Evolutionary conservation across 2,888 invertebrate genomes (phyloP), one percentile per base, ranked within the genome.

Genomic region (Platycheirus rosarum): DNA sequence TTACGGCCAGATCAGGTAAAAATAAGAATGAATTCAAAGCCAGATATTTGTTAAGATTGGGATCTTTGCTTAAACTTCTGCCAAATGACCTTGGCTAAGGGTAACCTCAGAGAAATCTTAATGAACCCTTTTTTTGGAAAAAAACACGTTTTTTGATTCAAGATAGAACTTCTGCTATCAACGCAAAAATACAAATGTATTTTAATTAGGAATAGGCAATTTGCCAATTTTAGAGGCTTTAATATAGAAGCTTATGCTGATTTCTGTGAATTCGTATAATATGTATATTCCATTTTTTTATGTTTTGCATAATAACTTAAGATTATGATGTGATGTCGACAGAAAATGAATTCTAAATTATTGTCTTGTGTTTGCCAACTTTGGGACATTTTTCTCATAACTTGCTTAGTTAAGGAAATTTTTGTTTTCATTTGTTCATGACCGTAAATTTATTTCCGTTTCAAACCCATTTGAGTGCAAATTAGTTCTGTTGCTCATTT

Each of bases 1-100:
- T 92, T 98, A 13, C 94, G 98, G 89, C 98, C 98, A 0, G 98
- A 98, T 91, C 98, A 98, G 95, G 98, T 98, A 90, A 91, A 91
- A 13, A 16, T 14, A n/a, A 40, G 14, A 9, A 5, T 23, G 13
- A 55, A 8, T n/a, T n/a, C n/a, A n/a, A n/a, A n/a, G n/a, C n/a
- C 3, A 9, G 13, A 2, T 8, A 13, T 40, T 40, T 13, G 1
- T 40, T 35, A 0, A 0, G 2, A 9, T n/a, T 35, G 35, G 2
- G 9, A 35, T 9, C 3, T n/a, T 13, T 40, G 2, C 13, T 18
- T 16, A 2, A 7, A n/a, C 7, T 29, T 16, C 4, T 6, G 0
- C 11, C 3, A 40, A 37, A 40, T 57, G 23, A 57, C 57, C 40
- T 57, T 57, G 40, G 5, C 23, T 57, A 6, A 2, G n/a, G 9